Conservation (phyloP, 2,888 invertebrate genomes). For the Malthinus flaveolus region DNA sequence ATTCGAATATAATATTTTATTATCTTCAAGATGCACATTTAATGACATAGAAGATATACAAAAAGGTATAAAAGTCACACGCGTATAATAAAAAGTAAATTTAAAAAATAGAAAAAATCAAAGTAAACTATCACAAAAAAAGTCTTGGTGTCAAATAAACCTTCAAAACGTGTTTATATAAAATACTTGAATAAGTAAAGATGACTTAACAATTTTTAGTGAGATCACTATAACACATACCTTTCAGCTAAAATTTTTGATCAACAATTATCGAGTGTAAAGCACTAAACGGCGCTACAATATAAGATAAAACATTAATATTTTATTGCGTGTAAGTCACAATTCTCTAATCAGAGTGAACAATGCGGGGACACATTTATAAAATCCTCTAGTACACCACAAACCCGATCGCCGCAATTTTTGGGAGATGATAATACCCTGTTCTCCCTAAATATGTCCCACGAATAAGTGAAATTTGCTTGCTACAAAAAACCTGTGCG, state of each 20-base stretch:
- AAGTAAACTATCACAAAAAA: not conserved
- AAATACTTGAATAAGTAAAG: too few species aligned
- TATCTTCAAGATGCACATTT: not conserved
- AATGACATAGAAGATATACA: not conserved
- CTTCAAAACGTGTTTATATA: too few species aligned
- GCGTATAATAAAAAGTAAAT: conserved; percentile 7
- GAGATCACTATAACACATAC: too few species aligned
- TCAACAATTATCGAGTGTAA: conserved; percentile 1
- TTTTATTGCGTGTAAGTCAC: conserved; percentile 13
- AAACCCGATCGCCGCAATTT: too few species aligned
- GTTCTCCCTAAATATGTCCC: too few species aligned
- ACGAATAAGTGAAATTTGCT: conserved; percentile 7
- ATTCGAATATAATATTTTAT: conserved; percentile 1
- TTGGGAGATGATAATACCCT: too few species aligned
- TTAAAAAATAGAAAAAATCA: conserved; percentile 7
- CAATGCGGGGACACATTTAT: too few species aligned
- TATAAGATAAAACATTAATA: conserved; percentile 5
- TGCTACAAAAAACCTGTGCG: conserved; percentile 11
- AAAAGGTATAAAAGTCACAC: conserved; percentile 15
- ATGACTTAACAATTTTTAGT: too few species aligned
- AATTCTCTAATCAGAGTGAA: conserved; percentile 1
- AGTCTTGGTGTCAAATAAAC: not conserved
- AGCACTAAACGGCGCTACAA: conserved; percentile 10
- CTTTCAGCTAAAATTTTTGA: too few species aligned
- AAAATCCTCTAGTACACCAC: too few species aligned